phyloP scores from a whole-genome alignment of 2,888 invertebrate species.

The Nomada flava region DNA sequence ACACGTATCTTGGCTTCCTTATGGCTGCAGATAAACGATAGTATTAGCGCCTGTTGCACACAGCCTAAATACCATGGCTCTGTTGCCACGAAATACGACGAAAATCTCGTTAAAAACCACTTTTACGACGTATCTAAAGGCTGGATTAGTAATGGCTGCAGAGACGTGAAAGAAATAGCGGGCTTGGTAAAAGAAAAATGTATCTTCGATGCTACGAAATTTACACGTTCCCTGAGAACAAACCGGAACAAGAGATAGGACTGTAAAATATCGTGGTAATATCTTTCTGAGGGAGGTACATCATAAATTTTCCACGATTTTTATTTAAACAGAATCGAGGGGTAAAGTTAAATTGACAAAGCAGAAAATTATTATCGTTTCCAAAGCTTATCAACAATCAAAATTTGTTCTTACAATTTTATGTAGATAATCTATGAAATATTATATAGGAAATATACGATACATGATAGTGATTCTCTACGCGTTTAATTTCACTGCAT shows the following conservation, averaged over 20 bases:
- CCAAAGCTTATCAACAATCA: too few relatives aligned
- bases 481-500: too few relatives aligned
- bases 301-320: slow-evolving; percentile 1
- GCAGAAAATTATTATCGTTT: too few relatives aligned
- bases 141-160: not conserved
- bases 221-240: not conserved
- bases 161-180: not conserved
- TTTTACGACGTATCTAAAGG: slow-evolving; percentile 14
- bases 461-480: too few relatives aligned
- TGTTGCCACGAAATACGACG: not conserved
- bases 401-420: too few relatives aligned
- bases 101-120: not conserved
- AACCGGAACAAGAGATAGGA: not conserved
- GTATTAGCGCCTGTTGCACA: slow-evolving; percentile 12
- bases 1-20: slow-evolving; percentile 1
- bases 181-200: not conserved
- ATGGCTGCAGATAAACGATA: slow-evolving; percentile 5
- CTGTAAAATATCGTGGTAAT: not conserved
- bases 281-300: not conserved
- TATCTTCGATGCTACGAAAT: not conserved
- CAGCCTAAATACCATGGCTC: slow-evolving; percentile 16
- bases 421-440: too few relatives aligned
- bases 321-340: not conserved
- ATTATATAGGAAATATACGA: too few relatives aligned
- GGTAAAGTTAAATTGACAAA: too few relatives aligned